phyloP scores from a whole-genome alignment of 2,888 invertebrate species.

The Ryuthela nishihirai region DNA sequence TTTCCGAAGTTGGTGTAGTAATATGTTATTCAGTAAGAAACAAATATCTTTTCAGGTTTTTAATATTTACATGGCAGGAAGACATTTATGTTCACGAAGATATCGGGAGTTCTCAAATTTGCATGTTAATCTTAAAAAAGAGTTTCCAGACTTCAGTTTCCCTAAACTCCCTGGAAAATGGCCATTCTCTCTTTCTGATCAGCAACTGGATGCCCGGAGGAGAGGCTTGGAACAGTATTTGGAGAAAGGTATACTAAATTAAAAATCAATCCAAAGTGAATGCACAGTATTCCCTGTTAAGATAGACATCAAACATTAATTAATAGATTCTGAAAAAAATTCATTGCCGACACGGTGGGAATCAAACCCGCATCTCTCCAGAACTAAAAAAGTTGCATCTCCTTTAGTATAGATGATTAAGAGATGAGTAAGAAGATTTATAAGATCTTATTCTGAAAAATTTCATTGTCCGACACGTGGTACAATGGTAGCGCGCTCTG shows the following conservation, averaged over 20 bases:
- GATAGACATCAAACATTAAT: too few species aligned
- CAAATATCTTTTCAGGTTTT: slow-evolving; percentile 60
- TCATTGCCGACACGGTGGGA: too few species aligned
- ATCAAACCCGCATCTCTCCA: too few species aligned
- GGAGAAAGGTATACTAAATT: slow-evolving; percentile 64
- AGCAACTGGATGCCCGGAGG: slow-evolving; percentile 90
- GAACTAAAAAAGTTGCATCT: too few species aligned
- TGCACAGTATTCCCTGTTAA: too few species aligned
- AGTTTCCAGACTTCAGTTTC: slow-evolving; percentile 92
- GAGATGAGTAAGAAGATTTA: too few species aligned
- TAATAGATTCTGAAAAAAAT: too few species aligned
- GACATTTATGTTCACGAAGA: slow-evolving; percentile 92
- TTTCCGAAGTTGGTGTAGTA: slow-evolving; percentile 44
- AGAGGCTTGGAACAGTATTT: slow-evolving; percentile 95
- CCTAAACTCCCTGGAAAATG: slow-evolving; percentile 98
- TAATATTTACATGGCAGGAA: slow-evolving; percentile 98
- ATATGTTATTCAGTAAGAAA: background rate
- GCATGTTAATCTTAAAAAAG: slow-evolving; percentile 82
- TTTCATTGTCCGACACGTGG: too few species aligned
- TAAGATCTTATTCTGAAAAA: too few species aligned
- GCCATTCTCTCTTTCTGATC: slow-evolving; percentile 95
- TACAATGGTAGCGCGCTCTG: too few species aligned
- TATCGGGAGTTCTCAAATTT: slow-evolving; percentile 93
- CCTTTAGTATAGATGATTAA: too few species aligned
- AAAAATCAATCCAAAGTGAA: too few species aligned